Evolutionary conservation across 2,113 vertebrate genomes (phyloP).

Genomic region (Brachionichthys hirsutus): DNA sequence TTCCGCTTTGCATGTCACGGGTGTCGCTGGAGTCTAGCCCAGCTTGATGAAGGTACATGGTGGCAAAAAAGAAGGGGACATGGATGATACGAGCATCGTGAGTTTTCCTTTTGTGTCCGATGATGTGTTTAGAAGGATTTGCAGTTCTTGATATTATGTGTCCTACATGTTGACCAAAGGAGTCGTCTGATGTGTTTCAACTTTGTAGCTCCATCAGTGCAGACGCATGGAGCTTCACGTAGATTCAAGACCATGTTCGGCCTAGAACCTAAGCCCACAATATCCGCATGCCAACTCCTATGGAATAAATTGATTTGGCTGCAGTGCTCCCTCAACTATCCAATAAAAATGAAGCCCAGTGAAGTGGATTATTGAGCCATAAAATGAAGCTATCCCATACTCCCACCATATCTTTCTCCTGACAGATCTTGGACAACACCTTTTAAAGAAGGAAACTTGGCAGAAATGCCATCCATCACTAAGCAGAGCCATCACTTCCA

Average conservation of each 20-base stretch:
- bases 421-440: conserved; percentile 42
- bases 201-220: too few relatives aligned
- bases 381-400: conserved; percentile 50
- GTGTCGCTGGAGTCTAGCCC: too few relatives aligned
- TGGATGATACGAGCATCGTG: too few relatives aligned
- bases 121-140: too few relatives aligned
- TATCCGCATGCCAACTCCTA: not conserved
- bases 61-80: too few relatives aligned
- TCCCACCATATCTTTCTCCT: conserved; percentile 46
- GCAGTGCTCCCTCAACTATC: conserved; percentile 14
- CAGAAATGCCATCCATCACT: conserved; percentile 47
- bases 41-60: too few relatives aligned
- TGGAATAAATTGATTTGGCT: conserved; percentile 18
- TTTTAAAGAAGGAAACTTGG: conserved; percentile 41
- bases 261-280: not conserved
- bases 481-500: conserved; percentile 67
- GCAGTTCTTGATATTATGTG: not conserved
- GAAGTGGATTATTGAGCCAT: conserved; percentile 58
- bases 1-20: too few relatives aligned
- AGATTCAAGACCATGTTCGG: not conserved
- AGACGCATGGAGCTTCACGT: not conserved
- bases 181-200: too few relatives aligned
- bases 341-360: conserved; percentile 36
- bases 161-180: too few relatives aligned
- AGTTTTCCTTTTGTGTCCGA: too few relatives aligned